These are phyloP conservation scores for Agrotis ipsilon DNA, from an alignment of 2,888 invertebrate species.

Conservation along the genomic window DNA sequence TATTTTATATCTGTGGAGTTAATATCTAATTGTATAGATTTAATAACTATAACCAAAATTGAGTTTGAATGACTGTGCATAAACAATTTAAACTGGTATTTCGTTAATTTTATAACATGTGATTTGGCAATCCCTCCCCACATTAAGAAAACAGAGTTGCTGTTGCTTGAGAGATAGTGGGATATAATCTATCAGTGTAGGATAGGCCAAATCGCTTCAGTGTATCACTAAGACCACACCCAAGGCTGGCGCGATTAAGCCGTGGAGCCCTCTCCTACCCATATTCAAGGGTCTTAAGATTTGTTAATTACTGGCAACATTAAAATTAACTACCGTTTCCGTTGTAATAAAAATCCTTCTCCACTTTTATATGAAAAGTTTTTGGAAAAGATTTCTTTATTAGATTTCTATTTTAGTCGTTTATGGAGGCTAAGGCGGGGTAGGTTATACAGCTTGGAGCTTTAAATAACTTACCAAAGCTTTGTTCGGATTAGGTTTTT, in stretches of 20 bases:
- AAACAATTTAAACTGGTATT: not conserved
- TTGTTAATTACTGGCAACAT: conserved; percentile 88
- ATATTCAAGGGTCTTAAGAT: conserved; percentile 87
- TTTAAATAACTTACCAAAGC: not conserved
- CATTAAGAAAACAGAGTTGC: too few relatives aligned
- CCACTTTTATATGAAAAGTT: conserved; percentile 69
- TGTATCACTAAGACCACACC: conserved; percentile 51
- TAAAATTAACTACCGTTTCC: conserved; percentile 86
- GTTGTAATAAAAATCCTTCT: conserved; percentile 78
- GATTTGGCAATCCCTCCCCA: not conserved
- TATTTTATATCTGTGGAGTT: too few relatives aligned
- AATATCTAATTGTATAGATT: too few relatives aligned
- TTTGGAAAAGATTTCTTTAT: conserved; percentile 63
- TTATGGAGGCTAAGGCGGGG: conserved; percentile 13
- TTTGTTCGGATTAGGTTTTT: not conserved
- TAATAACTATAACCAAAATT: not conserved
- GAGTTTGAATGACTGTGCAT: not conserved
- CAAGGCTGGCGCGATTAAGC: conserved; percentile 76
- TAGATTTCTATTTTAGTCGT: conserved; percentile 52
- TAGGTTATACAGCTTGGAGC: conserved; percentile 1
- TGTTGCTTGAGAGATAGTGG: too few relatives aligned
- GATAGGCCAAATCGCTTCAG: conserved; percentile 52
- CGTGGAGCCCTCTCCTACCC: conserved; percentile 77
- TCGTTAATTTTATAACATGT: not conserved
- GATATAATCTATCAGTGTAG: too few relatives aligned